phyloP scores from a whole-genome alignment of 2,888 invertebrate genomes.

The Drosophila emarginata region DNA sequence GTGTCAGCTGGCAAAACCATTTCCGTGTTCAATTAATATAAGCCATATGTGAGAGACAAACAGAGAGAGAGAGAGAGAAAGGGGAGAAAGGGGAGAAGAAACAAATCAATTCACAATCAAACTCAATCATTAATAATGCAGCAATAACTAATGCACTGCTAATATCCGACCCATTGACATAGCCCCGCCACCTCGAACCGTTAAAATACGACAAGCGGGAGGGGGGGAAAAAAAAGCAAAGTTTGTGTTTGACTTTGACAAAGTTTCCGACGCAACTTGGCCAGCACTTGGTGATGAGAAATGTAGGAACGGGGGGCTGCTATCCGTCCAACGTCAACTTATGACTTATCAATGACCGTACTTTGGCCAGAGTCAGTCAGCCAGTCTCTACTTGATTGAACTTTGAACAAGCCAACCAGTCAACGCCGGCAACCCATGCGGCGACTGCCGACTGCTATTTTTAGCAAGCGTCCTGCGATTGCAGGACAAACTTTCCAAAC shows the following conservation, averaged over 20 bases:
- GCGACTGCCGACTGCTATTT: conserved; percentile 8
- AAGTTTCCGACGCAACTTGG: conserved; percentile 53
- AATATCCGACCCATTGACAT: conserved; percentile 55
- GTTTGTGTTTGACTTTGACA: conserved; percentile 71
- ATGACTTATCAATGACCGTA: conserved; percentile 53
- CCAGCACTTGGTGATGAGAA: conserved; percentile 58
- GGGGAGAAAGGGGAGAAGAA: conserved; percentile 25
- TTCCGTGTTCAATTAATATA: conserved; percentile 12
- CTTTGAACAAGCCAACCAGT: conserved; percentile 52
- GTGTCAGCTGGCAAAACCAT: conserved; percentile 5
- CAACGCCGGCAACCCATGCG: conserved; percentile 4
- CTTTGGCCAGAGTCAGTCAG: conserved; percentile 36
- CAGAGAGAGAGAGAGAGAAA: neutral
- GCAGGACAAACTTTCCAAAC: conserved; percentile 59
- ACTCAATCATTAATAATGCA: conserved; percentile 66
- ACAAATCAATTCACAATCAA: conserved; percentile 42
- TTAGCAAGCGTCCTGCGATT: conserved; percentile 4
- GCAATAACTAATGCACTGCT: conserved; percentile 64
- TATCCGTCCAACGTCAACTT: conserved; percentile 25
- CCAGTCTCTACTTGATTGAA: conserved; percentile 65
- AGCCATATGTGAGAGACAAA: neutral
- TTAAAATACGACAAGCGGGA: neutral
- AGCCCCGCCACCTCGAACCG: conserved; percentile 17
- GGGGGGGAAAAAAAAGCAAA: conserved; percentile 12
- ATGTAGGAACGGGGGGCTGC: conserved; percentile 22